phyloP scores from a whole-genome alignment of 2,113 vertebrate species.

The Perca fluviatilis region DNA sequence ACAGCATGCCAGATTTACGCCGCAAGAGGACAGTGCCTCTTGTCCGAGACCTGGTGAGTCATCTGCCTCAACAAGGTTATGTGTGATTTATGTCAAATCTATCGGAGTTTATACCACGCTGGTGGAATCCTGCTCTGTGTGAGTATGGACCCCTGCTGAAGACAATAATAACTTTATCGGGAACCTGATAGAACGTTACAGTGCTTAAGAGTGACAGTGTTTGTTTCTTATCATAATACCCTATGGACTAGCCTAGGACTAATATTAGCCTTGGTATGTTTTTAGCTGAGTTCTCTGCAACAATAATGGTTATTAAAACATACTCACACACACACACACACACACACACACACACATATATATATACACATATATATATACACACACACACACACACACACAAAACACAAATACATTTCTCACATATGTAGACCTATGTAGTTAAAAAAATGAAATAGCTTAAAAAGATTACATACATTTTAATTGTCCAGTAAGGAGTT shows the following conservation, averaged over 20 bases:
- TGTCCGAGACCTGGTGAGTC: slow-evolving; percentile 97
- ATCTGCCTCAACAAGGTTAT: slow-evolving; percentile 80
- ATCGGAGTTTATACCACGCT: slow-evolving; percentile 62
- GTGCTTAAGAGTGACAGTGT: slow-evolving; percentile 29
- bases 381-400: too few species aligned
- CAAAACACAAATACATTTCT: not conserved
- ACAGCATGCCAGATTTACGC: slow-evolving; percentile 99
- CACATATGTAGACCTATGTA: not conserved
- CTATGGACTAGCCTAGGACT: not conserved
- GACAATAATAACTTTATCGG: slow-evolving; percentile 39
- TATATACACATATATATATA: too few species aligned
- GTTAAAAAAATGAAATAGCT: not conserved
- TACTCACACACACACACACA: too few species aligned
- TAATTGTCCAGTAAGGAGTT: slow-evolving; percentile 6
- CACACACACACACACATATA: too few species aligned
- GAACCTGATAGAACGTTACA: slow-evolving; percentile 15
- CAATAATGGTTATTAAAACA: slow-evolving; percentile 10
- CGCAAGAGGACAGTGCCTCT: slow-evolving; percentile 96
- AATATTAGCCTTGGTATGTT: not conserved
- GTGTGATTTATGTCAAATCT: slow-evolving; percentile 80
- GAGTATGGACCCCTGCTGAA: slow-evolving; percentile 47
- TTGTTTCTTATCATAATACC: slow-evolving; percentile 15
- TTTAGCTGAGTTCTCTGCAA: not conserved
- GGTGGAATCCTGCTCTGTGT: slow-evolving; percentile 55
- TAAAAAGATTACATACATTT: slow-evolving; percentile 1